Conservation (phyloP, 2,113 vertebrate species). For the Amblyornis subalaris region DNA sequence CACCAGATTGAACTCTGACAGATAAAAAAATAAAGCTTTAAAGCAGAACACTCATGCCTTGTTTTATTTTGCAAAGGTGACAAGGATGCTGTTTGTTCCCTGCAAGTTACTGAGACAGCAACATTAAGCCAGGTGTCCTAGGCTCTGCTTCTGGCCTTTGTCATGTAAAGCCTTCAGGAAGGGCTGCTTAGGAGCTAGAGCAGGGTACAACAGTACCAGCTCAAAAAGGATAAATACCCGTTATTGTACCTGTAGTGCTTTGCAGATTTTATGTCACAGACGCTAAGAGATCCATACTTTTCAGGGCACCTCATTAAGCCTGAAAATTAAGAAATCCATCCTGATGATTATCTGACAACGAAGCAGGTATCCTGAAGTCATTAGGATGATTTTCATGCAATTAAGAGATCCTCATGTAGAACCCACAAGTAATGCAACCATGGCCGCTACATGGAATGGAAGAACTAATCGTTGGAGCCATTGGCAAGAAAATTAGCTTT, state of each 20-base stretch:
- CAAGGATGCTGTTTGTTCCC: background rate
- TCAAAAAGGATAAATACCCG: background rate
- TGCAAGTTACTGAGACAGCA: background rate
- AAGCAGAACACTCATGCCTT: background rate
- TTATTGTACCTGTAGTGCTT: background rate
- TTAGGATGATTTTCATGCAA: background rate
- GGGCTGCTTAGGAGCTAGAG: background rate
- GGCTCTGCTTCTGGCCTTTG: background rate
- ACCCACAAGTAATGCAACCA: rapidly evolving
- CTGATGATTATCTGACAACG: background rate
- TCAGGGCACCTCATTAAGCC: background rate
- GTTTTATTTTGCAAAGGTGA: background rate
- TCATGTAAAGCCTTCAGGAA: background rate
- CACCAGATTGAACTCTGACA: background rate
- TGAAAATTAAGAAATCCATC: background rate
- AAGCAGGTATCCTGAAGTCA: background rate
- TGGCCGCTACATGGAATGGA: background rate
- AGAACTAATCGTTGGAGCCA: background rate
- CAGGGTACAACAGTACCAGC: background rate
- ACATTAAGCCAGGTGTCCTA: background rate
- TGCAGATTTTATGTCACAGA: background rate
- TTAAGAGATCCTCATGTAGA: background rate
- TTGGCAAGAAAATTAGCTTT: background rate
- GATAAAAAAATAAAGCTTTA: background rate
- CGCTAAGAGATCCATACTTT: background rate